Evolutionary conservation across 2,888 invertebrate species (phyloP).

Genomic region (Tetranychus piercei): DNA sequence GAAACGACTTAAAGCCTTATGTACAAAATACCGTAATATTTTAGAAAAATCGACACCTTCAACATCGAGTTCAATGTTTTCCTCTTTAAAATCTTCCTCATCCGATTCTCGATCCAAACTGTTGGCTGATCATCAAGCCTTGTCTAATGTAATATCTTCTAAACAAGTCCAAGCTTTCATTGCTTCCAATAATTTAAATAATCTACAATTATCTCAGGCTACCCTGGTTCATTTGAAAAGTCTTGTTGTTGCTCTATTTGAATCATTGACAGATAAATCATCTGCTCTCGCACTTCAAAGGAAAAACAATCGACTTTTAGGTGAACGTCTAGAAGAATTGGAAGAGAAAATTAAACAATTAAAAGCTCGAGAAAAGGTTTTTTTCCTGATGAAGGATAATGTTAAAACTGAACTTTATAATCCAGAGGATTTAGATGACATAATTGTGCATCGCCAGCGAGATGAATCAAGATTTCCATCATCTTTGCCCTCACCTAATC

Average conservation of each 20-base stretch:
- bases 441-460: background rate
- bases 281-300: constrained; percentile 7
- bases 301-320: constrained; percentile 46
- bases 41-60: constrained; percentile 12
- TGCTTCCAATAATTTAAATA: constrained; percentile 18
- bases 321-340: constrained; percentile 57
- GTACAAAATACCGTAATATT: constrained; percentile 53
- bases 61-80: background rate
- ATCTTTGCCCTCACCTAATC: background rate
- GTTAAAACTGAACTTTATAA: background rate
- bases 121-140: background rate
- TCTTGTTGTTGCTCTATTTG: constrained; percentile 55
- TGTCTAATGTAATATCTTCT: constrained; percentile 15
- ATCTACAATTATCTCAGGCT: constrained; percentile 31
- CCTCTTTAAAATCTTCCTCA: background rate
- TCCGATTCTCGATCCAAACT: background rate
- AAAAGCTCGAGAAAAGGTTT: constrained; percentile 27
- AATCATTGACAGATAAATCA: constrained; percentile 60
- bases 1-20: constrained; percentile 50
- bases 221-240: constrained; percentile 57
- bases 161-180: constrained; percentile 18
- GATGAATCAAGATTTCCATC: background rate
- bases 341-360: constrained; percentile 50
- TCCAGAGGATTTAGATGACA: background rate
- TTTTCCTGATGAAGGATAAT: constrained; percentile 10